A percentile compares a stretch with the other conserved stretches of the same genome.
Evolutionary conservation across 2,888 invertebrate species (phyloP).

Genomic region (Hedya salicella): DNA sequence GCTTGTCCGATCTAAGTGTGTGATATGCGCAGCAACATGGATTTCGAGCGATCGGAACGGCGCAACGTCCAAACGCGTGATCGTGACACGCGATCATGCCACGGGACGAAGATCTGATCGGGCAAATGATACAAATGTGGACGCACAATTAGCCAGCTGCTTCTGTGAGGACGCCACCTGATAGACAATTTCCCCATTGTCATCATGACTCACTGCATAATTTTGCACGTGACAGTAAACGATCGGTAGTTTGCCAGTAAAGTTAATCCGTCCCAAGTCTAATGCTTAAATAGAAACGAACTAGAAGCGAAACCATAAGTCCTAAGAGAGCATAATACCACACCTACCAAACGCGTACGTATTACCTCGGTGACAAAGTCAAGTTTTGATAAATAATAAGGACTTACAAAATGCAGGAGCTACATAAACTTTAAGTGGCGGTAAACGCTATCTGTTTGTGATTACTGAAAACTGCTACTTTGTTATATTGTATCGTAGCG

Average conservation of each 20-base stretch:
- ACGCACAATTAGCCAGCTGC: too few relatives aligned
- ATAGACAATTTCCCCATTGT: too few relatives aligned
- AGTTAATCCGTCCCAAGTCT: background rate
- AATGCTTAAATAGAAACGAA: conserved; percentile 14
- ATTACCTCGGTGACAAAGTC: background rate
- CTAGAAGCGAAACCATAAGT: conserved; percentile 7
- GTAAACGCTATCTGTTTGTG: conserved; percentile 29
- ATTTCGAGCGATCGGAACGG: too few relatives aligned
- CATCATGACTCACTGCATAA: too few relatives aligned
- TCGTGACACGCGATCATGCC: too few relatives aligned
- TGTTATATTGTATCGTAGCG: conserved; percentile 15
- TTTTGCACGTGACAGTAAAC: background rate
- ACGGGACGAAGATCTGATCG: too few relatives aligned
- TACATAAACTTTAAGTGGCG: conserved; percentile 14
- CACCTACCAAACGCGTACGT: background rate
- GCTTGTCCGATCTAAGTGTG: too few relatives aligned
- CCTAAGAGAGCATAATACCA: background rate
- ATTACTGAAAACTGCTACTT: conserved; percentile 8
- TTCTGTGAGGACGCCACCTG: too few relatives aligned
- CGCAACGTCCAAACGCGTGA: too few relatives aligned
- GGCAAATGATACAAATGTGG: too few relatives aligned
- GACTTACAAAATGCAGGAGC: conserved; percentile 10
- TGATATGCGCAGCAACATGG: too few relatives aligned
- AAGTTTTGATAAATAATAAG: conserved; percentile 2
- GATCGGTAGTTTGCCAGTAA: background rate